These are phyloP conservation scores for Corvus cornix DNA, from an alignment of 2,113 vertebrate genomes.

Conservation along the genomic window DNA sequence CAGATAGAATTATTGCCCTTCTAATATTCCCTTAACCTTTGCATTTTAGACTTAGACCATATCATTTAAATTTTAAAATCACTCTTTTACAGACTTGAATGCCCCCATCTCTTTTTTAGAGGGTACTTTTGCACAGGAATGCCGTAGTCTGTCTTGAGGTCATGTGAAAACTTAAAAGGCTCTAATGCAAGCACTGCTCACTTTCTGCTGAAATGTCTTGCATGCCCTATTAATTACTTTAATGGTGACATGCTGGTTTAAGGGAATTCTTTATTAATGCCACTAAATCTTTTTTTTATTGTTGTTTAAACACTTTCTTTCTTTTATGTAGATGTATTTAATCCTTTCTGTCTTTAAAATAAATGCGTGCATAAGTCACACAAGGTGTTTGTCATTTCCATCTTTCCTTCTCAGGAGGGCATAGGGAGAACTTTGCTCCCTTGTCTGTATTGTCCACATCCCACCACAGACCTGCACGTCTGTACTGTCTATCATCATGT, in stretches of 20 bases:
- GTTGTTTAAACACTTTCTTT: conserved; percentile 69
- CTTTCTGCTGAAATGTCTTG: conserved; percentile 9
- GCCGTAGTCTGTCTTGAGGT: not conserved
- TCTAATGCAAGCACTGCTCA: not conserved
- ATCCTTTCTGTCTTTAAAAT: conserved; percentile 56
- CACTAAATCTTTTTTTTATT: conserved; percentile 72
- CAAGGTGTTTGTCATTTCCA: not conserved
- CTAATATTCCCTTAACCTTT: conserved; percentile 75
- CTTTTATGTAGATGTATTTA: conserved; percentile 61
- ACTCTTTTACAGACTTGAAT: conserved; percentile 62
- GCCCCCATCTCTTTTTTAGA: conserved; percentile 13
- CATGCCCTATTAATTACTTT: conserved; percentile 70
- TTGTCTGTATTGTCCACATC: not conserved
- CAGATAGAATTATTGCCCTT: conserved; percentile 69
- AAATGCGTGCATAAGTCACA: not conserved
- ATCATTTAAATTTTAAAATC: conserved; percentile 70
- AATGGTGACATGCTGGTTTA: conserved; percentile 68
- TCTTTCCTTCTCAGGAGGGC: not conserved
- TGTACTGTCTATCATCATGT: not conserved
- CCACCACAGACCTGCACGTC: not conserved
- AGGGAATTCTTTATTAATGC: conserved; percentile 71
- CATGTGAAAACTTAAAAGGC: conserved; percentile 20
- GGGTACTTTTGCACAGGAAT: conserved; percentile 8
- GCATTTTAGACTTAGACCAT: conserved; percentile 42
- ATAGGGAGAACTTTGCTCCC: not conserved